Conservation (phyloP, 2,888 invertebrate genomes). For the Stenurella melanura region DNA sequence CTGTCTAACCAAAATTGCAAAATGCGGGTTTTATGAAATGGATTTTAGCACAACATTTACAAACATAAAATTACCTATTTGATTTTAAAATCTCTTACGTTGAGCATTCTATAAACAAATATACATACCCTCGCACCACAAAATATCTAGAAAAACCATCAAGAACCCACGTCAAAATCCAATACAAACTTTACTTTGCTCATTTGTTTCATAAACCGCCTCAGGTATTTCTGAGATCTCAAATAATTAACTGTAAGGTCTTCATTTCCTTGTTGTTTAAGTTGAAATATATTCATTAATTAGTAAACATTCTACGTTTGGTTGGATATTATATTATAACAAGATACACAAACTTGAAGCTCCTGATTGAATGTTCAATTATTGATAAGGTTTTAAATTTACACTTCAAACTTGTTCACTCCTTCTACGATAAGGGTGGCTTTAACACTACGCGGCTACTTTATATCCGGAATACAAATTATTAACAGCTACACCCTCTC, state of each 20-base stretch:
- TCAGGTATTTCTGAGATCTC: background rate
- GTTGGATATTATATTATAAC: background rate
- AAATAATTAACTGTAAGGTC: background rate
- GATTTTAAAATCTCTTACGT: too few relatives aligned
- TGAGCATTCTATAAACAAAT: too few relatives aligned
- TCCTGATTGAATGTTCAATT: conserved; percentile 45
- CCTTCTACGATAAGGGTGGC: conserved; percentile 26
- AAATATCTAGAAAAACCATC: background rate
- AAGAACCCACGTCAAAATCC: background rate
- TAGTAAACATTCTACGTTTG: background rate
- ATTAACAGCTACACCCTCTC: conserved; percentile 40
- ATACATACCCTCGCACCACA: too few relatives aligned
- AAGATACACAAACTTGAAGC: conserved; percentile 17
- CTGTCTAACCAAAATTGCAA: too few relatives aligned
- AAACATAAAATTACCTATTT: too few relatives aligned
- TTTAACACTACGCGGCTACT: conserved; percentile 41
- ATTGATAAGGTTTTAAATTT: conserved; percentile 48
- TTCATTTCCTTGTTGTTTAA: background rate
- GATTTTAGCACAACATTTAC: too few relatives aligned
- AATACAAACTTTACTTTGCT: background rate
- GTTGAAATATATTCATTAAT: conserved; percentile 12
- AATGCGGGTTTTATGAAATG: too few relatives aligned
- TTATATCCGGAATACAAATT: conserved; percentile 46
- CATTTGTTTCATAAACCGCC: background rate
- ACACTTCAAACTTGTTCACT: conserved; percentile 43